Base-by-base conservation (phyloP, 2,888 invertebrate genomes). In the Eristalinus sepulchralis region DNA sequence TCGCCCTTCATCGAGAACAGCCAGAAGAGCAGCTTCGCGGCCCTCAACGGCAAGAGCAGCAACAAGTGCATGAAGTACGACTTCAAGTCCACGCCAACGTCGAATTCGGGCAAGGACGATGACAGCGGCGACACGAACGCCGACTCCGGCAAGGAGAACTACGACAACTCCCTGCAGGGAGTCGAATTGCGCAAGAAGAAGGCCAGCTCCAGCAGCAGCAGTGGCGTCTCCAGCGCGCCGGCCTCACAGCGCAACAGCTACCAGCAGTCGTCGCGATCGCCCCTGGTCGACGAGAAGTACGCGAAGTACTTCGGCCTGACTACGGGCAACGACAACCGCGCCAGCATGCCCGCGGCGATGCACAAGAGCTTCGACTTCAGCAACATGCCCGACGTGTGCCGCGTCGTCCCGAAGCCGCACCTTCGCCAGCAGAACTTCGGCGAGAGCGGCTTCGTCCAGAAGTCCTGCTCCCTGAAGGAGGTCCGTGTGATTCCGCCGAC, bases 131-230 rank as follows among this genome's bases (percentile, higher is more conserved):
- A 90, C 53, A 72, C 87, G 5, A 89, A 89, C 47, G 88, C 89
- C 33, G 92, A 92, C 73, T 91, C 92, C 1, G 92, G 92, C 79
- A 92, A 92, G 79, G 92, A 92, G 79, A 92, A 92, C 83, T 91
- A 89, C 66, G 89, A 90, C 88, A 11, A 66, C 80, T 72, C 78
- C 4, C 80, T 88, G n/a, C 88, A 89, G 2, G 85, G 90, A 22
- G 86, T 89, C 3, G 91, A 91, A 76, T 83, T 90, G 86, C 90
- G 90, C 0, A 89, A 90, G 33, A 91, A 91, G 76, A 77, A 73
- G 33, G 73, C 85, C 81, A 66, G 81, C 83, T 57, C 84, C 59
- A 22, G 73, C 79, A 73, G 53, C 68, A 87, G 34, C 77, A 85
- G 59, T 73, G 72, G 87, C n/a, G n/a, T 77, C 0, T 84, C 84